Conservation (phyloP, 2,797 vertebrate genomes). For the Arctocebus calabarensis region DNA sequence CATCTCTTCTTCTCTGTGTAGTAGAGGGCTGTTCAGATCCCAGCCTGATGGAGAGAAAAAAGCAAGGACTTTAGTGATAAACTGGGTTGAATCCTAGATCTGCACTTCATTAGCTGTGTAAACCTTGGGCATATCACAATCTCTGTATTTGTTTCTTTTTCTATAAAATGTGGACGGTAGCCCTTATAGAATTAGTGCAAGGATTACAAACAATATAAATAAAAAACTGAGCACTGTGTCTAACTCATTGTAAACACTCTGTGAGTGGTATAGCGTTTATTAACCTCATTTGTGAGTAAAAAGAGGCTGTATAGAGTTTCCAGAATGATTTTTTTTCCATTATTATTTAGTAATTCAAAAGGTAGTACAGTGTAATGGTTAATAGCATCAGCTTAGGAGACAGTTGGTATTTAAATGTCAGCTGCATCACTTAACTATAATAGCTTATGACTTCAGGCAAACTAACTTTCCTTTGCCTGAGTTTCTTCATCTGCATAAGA, state of each 20-base stretch:
- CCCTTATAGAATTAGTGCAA: neutral
- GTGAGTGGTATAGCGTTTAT: neutral
- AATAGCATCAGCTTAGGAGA: neutral
- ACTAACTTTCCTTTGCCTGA: neutral
- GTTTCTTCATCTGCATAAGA: slow-evolving; percentile 1
- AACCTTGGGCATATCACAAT: neutral
- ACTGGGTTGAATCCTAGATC: neutral
- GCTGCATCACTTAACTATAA: neutral
- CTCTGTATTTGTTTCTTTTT: slow-evolving; percentile 13
- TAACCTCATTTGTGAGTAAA: slow-evolving; percentile 16
- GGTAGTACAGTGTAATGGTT: neutral
- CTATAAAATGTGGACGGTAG: neutral
- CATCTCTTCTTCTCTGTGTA: neutral
- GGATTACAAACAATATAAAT: neutral
- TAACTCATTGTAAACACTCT: slow-evolving; percentile 13
- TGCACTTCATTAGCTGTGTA: neutral
- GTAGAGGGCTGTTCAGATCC: neutral
- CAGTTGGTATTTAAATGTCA: slow-evolving; percentile 10
- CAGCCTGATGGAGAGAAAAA: neutral
- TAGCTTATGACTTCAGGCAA: neutral
- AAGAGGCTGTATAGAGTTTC: neutral
- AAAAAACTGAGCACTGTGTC: neutral
- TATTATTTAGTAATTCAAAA: slow-evolving; percentile 42
- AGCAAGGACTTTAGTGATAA: neutral
- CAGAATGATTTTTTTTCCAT: neutral